Conservation (phyloP, 2,888 invertebrate species). For the Prosapia bicincta region DNA sequence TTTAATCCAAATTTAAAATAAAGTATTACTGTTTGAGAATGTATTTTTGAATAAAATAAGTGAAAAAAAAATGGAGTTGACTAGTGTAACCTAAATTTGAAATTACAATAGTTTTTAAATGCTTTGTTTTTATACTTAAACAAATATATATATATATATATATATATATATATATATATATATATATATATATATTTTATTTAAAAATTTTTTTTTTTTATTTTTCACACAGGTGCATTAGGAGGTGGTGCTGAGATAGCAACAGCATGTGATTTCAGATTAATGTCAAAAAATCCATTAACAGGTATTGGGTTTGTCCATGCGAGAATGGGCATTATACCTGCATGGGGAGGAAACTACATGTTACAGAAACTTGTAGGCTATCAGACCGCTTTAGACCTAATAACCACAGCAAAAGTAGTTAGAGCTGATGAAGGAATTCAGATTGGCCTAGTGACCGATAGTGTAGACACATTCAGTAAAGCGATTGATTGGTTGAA, state of each 20-base stretch:
- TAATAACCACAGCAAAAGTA: conserved; percentile 44
- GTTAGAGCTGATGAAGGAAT: conserved; percentile 45
- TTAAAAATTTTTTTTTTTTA: no score
- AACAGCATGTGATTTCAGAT: conserved; percentile 50
- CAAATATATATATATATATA: no score
- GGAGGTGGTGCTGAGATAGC: conserved; percentile 55
- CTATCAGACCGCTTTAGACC: conserved; percentile 45
- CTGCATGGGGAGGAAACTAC: conserved; percentile 53
- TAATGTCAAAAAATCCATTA: conserved; percentile 43
- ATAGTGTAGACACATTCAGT: conserved; percentile 41
- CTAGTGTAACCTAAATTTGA: no score
- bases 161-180: no score
- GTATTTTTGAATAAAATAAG: no score
- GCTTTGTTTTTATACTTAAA: no score
- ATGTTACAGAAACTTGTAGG: conserved; percentile 48
- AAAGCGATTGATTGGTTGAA: conserved; percentile 44
- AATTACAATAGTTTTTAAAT: no score
- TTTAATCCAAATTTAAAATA: no score
- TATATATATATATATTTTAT: no score
- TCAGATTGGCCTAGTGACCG: conserved; percentile 46
- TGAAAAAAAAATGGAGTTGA: no score
- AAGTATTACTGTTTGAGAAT: no score
- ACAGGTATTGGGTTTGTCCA: conserved; percentile 51
- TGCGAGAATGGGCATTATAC: conserved; percentile 48
- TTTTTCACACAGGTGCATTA: conserved; percentile 45